Percentiles rank a stretch among this genome's conserved stretches.
These are phyloP conservation scores for Antennarius maculatus DNA, from an alignment of 2,797 vertebrate genomes.

Conservation along the genomic window DNA sequence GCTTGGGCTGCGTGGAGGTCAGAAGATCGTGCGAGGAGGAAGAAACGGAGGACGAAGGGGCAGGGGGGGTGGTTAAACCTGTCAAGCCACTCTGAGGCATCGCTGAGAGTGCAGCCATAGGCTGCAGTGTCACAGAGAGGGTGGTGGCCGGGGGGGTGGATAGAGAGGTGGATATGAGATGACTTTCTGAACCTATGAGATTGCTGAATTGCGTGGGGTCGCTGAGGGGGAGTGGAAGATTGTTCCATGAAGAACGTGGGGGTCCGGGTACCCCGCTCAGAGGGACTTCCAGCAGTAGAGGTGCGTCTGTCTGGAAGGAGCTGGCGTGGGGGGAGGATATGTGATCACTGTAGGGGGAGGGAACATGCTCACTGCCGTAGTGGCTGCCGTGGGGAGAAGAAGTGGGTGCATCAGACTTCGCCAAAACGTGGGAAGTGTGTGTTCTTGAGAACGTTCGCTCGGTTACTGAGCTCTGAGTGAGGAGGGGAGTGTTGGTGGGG, in stretches of 20 bases:
- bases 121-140: constrained; percentile 93
- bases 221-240: constrained; percentile 88
- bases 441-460: constrained; percentile 93
- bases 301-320: constrained; percentile 92
- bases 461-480: constrained; percentile 87
- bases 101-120: constrained; percentile 92
- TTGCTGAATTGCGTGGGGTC: constrained; percentile 93
- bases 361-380: constrained; percentile 95
- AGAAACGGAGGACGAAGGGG: constrained; percentile 85
- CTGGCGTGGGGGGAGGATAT: constrained; percentile 91
- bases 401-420: constrained; percentile 89
- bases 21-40: constrained; percentile 88
- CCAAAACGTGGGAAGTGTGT: constrained; percentile 88
- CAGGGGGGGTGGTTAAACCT: constrained; percentile 78
- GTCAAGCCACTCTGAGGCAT: constrained; percentile 93
- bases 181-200: constrained; percentile 92
- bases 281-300: constrained; percentile 94
- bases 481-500: constrained; percentile 77
- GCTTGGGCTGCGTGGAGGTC: constrained; percentile 92
- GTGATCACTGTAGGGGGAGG: constrained; percentile 96
- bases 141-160: constrained; percentile 94
- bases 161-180: constrained; percentile 96
- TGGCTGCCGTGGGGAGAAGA: constrained; percentile 94
- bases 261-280: constrained; percentile 88
- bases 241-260: constrained; percentile 93